Evolutionary conservation across 2,797 vertebrate species (phyloP).

Genomic region (Macropus fuliginosus): DNA sequence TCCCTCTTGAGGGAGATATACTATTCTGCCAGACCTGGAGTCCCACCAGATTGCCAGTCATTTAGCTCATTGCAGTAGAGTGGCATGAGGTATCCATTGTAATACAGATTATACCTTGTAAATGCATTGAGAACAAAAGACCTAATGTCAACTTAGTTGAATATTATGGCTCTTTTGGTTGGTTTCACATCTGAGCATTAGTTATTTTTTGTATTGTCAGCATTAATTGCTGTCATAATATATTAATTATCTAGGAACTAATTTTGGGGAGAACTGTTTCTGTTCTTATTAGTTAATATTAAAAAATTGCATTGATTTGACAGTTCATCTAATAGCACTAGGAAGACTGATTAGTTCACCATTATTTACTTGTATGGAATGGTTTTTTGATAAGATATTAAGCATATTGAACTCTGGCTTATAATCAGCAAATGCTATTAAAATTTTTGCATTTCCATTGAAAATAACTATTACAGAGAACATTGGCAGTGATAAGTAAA

Average conservation of each 20-base stretch:
- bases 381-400: constrained; percentile 78
- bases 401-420: constrained; percentile 76
- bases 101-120: background rate
- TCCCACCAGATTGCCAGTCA: background rate
- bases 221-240: constrained; percentile 64
- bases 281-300: constrained; percentile 77
- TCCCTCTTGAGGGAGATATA: background rate
- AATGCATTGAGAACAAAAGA: background rate
- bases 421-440: constrained; percentile 81
- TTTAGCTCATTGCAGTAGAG: constrained; percentile 8
- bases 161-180: constrained; percentile 14
- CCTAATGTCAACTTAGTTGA: background rate
- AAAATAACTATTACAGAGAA: constrained; percentile 78
- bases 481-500: constrained; percentile 83
- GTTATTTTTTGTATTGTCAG: constrained; percentile 65
- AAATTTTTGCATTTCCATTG: constrained; percentile 82
- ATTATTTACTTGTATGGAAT: constrained; percentile 79
- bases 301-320: constrained; percentile 66
- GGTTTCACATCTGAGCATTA: constrained; percentile 46
- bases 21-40: background rate
- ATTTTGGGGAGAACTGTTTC: constrained; percentile 62
- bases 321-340: constrained; percentile 73
- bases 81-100: background rate
- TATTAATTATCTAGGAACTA: constrained; percentile 69
- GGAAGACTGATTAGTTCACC: constrained; percentile 68